phyloP scores from a whole-genome alignment of 2,113 vertebrate genomes.

The Phaethornis superciliosus region DNA sequence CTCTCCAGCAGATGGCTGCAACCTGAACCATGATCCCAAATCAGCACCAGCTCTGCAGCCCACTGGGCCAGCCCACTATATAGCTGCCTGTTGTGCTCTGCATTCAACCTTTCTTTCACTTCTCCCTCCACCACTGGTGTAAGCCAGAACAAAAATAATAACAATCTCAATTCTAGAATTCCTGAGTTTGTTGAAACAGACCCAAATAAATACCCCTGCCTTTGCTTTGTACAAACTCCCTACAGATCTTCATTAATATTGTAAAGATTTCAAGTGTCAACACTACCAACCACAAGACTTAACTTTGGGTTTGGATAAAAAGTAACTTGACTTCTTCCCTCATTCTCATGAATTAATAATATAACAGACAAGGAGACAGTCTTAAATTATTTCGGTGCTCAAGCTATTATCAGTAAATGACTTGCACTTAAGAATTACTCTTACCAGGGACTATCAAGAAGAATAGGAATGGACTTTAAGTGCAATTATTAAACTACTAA shows the following conservation, averaged over 20 bases:
- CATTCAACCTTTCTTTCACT: neutral
- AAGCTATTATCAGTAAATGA: neutral
- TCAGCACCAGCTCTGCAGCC: neutral
- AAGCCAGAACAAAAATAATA: neutral
- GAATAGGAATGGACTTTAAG: neutral
- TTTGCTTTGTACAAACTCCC: neutral
- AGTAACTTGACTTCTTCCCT: neutral
- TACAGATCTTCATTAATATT: neutral
- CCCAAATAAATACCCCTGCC: neutral
- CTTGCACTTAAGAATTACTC: neutral
- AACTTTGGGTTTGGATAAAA: neutral
- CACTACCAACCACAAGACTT: neutral
- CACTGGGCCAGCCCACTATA: neutral
- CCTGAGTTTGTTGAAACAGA: neutral
- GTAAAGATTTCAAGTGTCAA: neutral
- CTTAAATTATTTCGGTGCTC: neutral
- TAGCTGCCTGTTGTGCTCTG: neutral
- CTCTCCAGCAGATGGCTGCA: neutral
- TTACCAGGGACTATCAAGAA: neutral
- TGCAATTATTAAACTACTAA: conserved; percentile 9
- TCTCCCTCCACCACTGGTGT: neutral
- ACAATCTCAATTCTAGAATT: neutral
- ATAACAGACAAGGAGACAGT: neutral
- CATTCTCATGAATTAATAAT: neutral
- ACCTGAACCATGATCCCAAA: neutral